These are phyloP conservation scores for Rutpela maculata DNA, from an alignment of 2,888 invertebrate genomes.

Conservation along the genomic window DNA sequence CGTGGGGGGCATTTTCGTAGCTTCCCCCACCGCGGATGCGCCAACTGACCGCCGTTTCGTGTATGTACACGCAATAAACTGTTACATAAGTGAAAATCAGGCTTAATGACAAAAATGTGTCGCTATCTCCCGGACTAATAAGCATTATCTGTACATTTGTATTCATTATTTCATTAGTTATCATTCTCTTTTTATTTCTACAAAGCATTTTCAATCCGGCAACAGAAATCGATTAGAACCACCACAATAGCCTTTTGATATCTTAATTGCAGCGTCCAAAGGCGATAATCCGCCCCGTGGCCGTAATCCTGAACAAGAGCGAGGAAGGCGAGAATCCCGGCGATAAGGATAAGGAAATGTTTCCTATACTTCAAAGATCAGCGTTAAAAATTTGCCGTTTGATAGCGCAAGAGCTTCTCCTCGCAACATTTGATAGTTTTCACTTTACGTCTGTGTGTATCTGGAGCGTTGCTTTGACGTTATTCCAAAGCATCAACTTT, in stretches of 20 bases:
- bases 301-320: conserved; percentile 9
- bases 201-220: neutral
- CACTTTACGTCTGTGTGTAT: conserved; percentile 3
- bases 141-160: too few relatives aligned
- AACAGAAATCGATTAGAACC: neutral
- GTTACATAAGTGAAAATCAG: too few relatives aligned
- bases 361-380: conserved; percentile 18
- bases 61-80: too few relatives aligned
- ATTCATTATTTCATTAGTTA: too few relatives aligned
- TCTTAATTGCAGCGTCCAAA: neutral
- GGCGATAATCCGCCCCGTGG: conserved; percentile 17
- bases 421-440: conserved; percentile 22
- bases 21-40: too few relatives aligned
- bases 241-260: neutral
- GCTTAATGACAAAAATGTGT: too few relatives aligned
- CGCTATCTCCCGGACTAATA: too few relatives aligned
- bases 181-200: too few relatives aligned
- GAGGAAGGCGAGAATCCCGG: neutral
- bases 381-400: conserved; percentile 29
- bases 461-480: neutral
- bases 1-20: too few relatives aligned
- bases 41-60: too few relatives aligned
- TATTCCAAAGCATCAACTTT: conserved; percentile 9
- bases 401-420: conserved; percentile 18
- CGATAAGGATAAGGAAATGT: conserved; percentile 30